A percentile compares a stretch with the other conserved stretches of the same genome.
These are phyloP conservation scores for Sepioteuthis lessoniana DNA, from an alignment of 2,888 invertebrate genomes.

Conservation along the genomic window DNA sequence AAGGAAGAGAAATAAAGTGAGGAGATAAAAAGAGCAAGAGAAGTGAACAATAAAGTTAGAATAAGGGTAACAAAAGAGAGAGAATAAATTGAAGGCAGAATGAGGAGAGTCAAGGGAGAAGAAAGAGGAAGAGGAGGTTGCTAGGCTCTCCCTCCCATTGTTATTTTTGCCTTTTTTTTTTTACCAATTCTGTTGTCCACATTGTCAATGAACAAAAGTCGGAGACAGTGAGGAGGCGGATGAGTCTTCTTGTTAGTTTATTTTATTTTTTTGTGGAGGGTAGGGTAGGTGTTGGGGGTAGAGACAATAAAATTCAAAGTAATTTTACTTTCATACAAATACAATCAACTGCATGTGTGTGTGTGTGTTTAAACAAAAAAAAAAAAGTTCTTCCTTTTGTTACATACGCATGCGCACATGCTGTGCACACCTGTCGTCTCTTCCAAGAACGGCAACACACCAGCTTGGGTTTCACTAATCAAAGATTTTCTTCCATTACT, in stretches of 20 bases:
- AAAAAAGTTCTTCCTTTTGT: neutral
- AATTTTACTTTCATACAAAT: neutral
- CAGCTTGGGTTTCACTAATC: neutral
- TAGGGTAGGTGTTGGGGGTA: neutral
- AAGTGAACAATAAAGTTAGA: too few species aligned
- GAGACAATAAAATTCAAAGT: neutral
- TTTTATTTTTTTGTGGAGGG: neutral
- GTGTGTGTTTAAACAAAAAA: neutral
- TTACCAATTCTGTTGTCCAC: neutral
- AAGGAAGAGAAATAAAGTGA: neutral
- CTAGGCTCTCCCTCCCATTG: neutral
- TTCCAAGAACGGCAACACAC: neutral
- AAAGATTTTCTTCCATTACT: neutral
- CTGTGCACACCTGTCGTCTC: neutral
- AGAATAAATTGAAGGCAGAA: neutral
- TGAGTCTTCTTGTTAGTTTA: neutral
- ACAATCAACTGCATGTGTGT: neutral
- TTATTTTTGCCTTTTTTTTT: neutral
- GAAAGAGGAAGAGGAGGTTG: neutral
- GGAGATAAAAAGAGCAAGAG: too few species aligned
- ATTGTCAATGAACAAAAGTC: neutral
- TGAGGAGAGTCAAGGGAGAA: neutral
- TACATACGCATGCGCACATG: neutral
- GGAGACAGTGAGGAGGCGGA: neutral
- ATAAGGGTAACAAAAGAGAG: too few species aligned